Base-by-base conservation (phyloP, 2,797 vertebrate species). In the Epinephelus malabaricus region DNA sequence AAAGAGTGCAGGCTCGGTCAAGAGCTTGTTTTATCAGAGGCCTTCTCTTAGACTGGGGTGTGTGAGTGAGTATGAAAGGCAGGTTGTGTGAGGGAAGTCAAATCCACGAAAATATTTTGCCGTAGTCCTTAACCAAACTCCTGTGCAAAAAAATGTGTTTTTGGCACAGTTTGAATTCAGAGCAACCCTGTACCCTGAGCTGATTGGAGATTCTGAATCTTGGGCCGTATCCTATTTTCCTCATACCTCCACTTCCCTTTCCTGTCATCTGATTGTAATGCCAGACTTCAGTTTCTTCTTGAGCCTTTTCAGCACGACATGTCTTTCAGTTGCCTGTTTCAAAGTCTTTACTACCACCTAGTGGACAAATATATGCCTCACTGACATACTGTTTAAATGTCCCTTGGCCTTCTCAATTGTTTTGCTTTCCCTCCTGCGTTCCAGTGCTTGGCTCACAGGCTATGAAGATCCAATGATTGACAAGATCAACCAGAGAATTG, bases 381-480 rank as follows among this genome's bases (percentile, higher is more conserved):
- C 10, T 69, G 2, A 62, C 13, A 40, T 12, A 7, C 25, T 58
- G 30, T 13, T 15, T 5, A 25, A 6, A 4, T 19, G 3, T 30
- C 51, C n/a, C 12, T 27, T 11, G 49, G 69, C 38, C 65, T 67
- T 58, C 72, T 67, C 7, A 76, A 23, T 45, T 21, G 30, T 3
- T 75, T 11, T 70, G 11, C 40, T 84, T 50, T 73, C 13, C 59
- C n/a, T 68, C 6, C 43, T 74, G 19, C 70, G 25, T 78, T 84
- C 47, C 83, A 99, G 98, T 82, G 98, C 98, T 53, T 99, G 98
- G 98, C 86, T 99, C 72, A 97, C 97, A 70, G 94, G 82, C 10
- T 96, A 98, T 27, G 98, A 99, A 74, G 95, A 99, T 90, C 96
- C 97, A 6, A 91, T 98, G 63, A 94, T 99, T 47, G 96, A 94